Evolutionary conservation across 2,888 invertebrate genomes (phyloP), one percentile per base, ranked within the genome.

Genomic region (Meiosimyza decipiens): DNA sequence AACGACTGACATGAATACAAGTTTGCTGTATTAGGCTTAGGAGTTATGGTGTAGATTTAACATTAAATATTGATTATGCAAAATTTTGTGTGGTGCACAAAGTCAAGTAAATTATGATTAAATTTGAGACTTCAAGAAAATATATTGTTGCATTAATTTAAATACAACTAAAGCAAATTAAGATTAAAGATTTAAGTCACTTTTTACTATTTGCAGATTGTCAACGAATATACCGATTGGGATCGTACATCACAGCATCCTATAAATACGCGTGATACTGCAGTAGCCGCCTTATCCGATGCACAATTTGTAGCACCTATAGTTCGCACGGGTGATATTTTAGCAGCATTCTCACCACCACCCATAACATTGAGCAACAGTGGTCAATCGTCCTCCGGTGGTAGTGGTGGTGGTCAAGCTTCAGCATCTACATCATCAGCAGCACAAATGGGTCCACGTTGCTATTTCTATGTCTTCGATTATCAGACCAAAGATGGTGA

Each of bases 141-240:
- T 28, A 0, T 12, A 28, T 7, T 18, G 28, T 12, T 18, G 12
- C 28, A 57, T 57, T 28, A 57, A 28, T 57, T 28, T 55, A 22
- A 22, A 5, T 55, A 1, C 16, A n/a, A 11, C 11, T 55, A 18
- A 55, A 11, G 22, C 11, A 4, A 57, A 57, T 57, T 13, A 15
- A 3, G 11, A 3, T 22, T 13, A 55, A 18, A 6, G 2, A 40
- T n/a, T n/a, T 15, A 59, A 18, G 9, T 59, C 13, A 13, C 54
- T 33, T 5, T 18, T 60, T n/a, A 50, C 49, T 51, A 81, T 85
- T 78, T 81, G 13, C 75, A 86, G 87, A 87, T 87, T 72, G 94
- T 96, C 79, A 98, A 98, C 87, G 98, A 98, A 84, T 99, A 99
- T 88, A 98, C 98, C 73, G 97, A 98, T 87, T 99, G 98, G 98